Evolutionary conservation across 1,140 invertebrate genomes (phyloP).

Genomic region (Drosophila persimilis): DNA sequence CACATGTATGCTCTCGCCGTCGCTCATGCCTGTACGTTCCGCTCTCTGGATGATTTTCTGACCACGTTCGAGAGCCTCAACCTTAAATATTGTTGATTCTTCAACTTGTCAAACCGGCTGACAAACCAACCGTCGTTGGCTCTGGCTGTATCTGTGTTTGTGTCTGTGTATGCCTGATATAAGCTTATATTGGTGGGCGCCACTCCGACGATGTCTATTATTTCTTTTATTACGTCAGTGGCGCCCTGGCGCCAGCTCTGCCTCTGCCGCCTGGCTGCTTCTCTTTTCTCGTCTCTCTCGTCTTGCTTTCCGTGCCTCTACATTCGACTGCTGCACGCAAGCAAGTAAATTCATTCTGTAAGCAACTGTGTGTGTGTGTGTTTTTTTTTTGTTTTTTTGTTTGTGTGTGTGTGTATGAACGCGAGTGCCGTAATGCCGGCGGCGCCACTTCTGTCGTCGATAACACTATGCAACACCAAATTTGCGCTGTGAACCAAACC

Average conservation of each 20-base stretch:
- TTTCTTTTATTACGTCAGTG: slow-evolving; percentile 83
- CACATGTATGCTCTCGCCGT: slow-evolving; percentile 19
- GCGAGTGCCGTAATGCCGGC: slow-evolving; percentile 72
- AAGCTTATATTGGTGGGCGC: slow-evolving; percentile 82
- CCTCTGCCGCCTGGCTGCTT: slow-evolving; percentile 31
- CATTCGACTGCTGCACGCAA: slow-evolving; percentile 67
- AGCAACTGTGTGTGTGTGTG: slow-evolving; percentile 9
- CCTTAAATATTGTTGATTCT: slow-evolving; percentile 79
- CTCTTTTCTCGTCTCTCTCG: slow-evolving; percentile 2
- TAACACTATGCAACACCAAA: background rate
- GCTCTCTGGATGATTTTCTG: slow-evolving; percentile 22
- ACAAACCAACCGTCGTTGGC: slow-evolving; percentile 65
- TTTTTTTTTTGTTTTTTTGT: too few species aligned
- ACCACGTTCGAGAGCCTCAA: slow-evolving; percentile 63
- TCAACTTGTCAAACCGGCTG: slow-evolving; percentile 80
- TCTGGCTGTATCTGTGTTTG: too few species aligned
- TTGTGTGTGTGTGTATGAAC: too few species aligned
- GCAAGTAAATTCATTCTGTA: slow-evolving; percentile 61
- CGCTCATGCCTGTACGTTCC: slow-evolving; percentile 35
- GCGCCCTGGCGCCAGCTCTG: slow-evolving; percentile 77
- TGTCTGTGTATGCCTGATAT: slow-evolving; percentile 76
- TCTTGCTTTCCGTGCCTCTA: slow-evolving; percentile 33
- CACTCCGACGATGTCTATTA: slow-evolving; percentile 80
- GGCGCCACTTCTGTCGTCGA: slow-evolving; percentile 77
- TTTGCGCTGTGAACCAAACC: too few species aligned